Evolutionary conservation across 2,113 vertebrate species (phyloP).

Genomic region (Calypte anna): DNA sequence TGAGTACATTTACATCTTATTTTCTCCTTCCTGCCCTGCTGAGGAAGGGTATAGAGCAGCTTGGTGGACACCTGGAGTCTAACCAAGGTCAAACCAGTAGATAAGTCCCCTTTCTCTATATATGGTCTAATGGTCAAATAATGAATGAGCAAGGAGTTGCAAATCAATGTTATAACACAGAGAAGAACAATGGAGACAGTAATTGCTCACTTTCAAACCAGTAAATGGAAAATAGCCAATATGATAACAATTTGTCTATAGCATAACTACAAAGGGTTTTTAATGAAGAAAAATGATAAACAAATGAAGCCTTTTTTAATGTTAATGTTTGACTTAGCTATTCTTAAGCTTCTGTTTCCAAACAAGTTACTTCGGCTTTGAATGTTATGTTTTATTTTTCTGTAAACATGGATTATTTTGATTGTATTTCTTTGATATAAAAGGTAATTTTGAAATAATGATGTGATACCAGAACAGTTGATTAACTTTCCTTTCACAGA

Average conservation of each 20-base stretch:
- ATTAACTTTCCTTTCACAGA: background rate
- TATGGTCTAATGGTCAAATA: background rate
- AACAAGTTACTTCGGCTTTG: background rate
- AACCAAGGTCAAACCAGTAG: background rate
- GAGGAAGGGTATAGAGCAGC: background rate
- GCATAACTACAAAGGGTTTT: background rate
- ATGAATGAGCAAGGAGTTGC: background rate
- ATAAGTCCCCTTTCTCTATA: rapidly evolving
- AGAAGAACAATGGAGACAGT: background rate
- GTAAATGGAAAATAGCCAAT: background rate
- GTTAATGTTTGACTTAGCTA: background rate
- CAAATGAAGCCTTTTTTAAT: background rate
- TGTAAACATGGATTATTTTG: background rate
- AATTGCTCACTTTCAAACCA: background rate
- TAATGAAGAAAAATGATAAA: background rate
- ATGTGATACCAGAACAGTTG: background rate
- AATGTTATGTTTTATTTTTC: background rate
- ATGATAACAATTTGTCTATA: background rate
- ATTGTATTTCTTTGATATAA: background rate
- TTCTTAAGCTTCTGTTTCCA: background rate
- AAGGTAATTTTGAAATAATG: background rate
- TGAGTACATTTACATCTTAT: background rate
- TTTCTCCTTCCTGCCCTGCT: background rate
- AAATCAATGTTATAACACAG: background rate
- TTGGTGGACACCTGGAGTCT: background rate